Percentiles rank a stretch among this genome's conserved stretches.
These are phyloP conservation scores for Anarrhichthys ocellatus DNA, from an alignment of 2,113 vertebrate genomes.

Conservation along the genomic window DNA sequence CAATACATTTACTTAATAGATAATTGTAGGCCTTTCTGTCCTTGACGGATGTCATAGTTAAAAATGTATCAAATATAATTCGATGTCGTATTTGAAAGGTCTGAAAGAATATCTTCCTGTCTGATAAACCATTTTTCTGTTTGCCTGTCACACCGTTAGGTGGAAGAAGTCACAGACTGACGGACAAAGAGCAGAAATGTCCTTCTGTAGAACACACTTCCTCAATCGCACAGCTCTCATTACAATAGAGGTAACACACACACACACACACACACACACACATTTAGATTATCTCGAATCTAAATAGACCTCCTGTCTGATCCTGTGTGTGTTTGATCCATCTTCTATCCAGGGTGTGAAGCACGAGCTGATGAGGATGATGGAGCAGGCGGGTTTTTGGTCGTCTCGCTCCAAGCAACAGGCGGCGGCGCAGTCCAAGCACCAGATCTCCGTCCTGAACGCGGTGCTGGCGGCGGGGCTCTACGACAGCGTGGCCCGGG, in stretches of 20 bases:
- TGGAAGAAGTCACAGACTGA: conserved; percentile 90
- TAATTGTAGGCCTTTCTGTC: no score
- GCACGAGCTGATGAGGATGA: conserved; percentile 90
- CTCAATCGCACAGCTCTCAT: conserved; percentile 92
- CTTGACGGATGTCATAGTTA: no score
- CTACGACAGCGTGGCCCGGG: conserved; percentile 93
- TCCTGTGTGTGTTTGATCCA: not conserved
- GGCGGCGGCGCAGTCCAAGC: conserved; percentile 74
- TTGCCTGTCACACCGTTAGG: conserved; percentile 68
- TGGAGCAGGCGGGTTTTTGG: conserved; percentile 92
- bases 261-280: not conserved
- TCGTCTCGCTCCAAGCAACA: conserved; percentile 41
- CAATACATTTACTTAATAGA: no score
- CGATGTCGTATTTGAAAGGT: not conserved
- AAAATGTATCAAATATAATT: not conserved
- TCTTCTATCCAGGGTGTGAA: conserved; percentile 88
- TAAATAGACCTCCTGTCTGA: not conserved
- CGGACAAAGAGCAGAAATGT: conserved; percentile 87
- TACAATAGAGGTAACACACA: conserved; percentile 90
- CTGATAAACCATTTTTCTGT: not conserved
- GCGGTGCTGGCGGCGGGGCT: conserved; percentile 93
- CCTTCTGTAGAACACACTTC: conserved; percentile 92
- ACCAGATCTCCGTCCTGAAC: conserved; percentile 89
- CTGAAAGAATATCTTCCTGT: not conserved
- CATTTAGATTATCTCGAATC: not conserved